phyloP scores from a whole-genome alignment of 37 sponge, comb jelly and placozoan genomes.

The Theonella swinhoei region DNA sequence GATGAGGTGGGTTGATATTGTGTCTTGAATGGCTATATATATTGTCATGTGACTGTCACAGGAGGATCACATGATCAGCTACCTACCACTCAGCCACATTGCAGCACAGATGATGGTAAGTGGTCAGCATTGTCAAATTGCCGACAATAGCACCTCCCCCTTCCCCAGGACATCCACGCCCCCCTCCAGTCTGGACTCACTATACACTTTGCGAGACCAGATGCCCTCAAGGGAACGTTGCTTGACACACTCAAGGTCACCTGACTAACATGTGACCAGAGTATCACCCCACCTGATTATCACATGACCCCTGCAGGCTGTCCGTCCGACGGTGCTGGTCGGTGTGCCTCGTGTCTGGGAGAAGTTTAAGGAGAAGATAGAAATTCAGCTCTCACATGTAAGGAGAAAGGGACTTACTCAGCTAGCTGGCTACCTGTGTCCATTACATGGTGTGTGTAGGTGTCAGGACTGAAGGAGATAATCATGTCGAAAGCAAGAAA shows the following conservation, averaged over 20 bases:
- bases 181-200: slow-evolving; percentile 74
- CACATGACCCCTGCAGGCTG: slow-evolving; percentile 67
- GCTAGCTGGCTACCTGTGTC: too few species aligned
- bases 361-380: slow-evolving; percentile 85
- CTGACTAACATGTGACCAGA: background rate
- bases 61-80: slow-evolving; percentile 81
- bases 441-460: too few species aligned
- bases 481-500: slow-evolving; percentile 43
- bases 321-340: slow-evolving; percentile 88
- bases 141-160: background rate
- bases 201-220: slow-evolving; percentile 94
- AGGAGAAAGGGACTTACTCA: too few species aligned
- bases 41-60: background rate
- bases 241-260: slow-evolving; percentile 80
- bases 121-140: background rate
- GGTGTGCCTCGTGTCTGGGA: slow-evolving; percentile 99
- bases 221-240: slow-evolving; percentile 94
- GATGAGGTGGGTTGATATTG: slow-evolving; percentile 30
- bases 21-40: too few species aligned
- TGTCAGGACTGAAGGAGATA: slow-evolving; percentile 54
- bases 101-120: slow-evolving; percentile 85
- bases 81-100: slow-evolving; percentile 91
- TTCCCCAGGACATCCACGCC: slow-evolving; percentile 72
- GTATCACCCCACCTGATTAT: background rate
- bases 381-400: slow-evolving; percentile 42